Base-by-base conservation (phyloP, 2,888 invertebrate species). In the Agrilus mali region DNA sequence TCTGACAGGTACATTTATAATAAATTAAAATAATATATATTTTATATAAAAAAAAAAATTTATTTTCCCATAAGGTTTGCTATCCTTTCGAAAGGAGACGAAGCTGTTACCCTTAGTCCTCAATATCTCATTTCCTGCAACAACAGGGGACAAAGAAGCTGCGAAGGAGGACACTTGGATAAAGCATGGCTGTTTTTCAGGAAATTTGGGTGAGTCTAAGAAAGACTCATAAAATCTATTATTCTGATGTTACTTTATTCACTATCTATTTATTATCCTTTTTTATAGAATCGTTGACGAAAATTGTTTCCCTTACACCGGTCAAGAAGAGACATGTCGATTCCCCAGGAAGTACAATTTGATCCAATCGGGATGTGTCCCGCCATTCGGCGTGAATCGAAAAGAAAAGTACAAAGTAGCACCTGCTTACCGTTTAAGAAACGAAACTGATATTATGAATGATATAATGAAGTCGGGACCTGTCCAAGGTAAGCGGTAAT, bases 401-500 rank as follows among this genome's bases (percentile, higher is more conserved):
- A 77, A 71, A 15, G 71, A 72, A 27, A 68, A 81, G 42, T 85
- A 85, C 63, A 77, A 76, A 52, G 80, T 83, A 1, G 82, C 81
- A 0, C 88, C 89, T 0, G 82, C 85, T 17, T 85, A 85, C 62
- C 74, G 81, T 42, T 67, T 90, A 39, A 75, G 75, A 48, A 78
- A 77, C 49, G 85, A 85, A 61, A 74, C 78, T 12, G 92, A 93
- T 57, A 89, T 96, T 53, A 93, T 89, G 90, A 77, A 82, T 42
- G 95, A 96, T 62, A 90, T 96, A 41, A 73, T 80, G 67, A 77
- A 77, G 38, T 89, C 89, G 36, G 96, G 96, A 37, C 95, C 95
- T 1, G 90, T 95, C 1, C 94, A 94, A 77, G 86, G 84, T 83
- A 65, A 61, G 58, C 33, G 16, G 8, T 40, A 34, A 33, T 35